Base-by-base conservation (phyloP, 2,888 invertebrate species). In the Cataglyphis albicans region DNA sequence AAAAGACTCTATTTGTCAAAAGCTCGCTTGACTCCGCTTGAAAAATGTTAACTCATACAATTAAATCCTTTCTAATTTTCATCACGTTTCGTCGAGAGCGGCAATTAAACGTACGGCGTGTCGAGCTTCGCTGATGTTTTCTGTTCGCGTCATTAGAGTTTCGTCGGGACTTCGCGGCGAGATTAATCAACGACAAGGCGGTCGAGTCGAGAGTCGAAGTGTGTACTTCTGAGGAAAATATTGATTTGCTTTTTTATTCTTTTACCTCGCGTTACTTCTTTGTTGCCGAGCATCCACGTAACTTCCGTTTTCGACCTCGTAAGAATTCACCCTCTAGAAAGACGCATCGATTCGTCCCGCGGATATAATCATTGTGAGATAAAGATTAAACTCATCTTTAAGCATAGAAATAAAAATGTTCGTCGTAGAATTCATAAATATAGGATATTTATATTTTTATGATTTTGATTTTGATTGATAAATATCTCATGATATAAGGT, bases 251-350 rank as follows among this genome's bases (percentile, higher is more conserved):
- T 18, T 44, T 25, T 72, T 44, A 21, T 29, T 21, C 38, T 32
- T 15, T 25, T 55, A 29, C 44, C 59, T 48, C 6, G 9, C 44
- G 70, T 38, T 38, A 32, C 25, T 72, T 72, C 55, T 21, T 55
- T 25, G 0, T n/a, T 0, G 29, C 25, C 38, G 29, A 61, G 9
- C 6, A 32, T 21, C 61, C 44, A 59, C 59, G 61, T 59, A 35
- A 80, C 25, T 80, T 80, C 61, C 80, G 80, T 57, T 80, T 72
- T 44, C 44, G 59, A 59, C 7, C 29, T 12, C 18, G 59, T n/a
- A 29, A n/a, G 25, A 29, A 41, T 15, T 64, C 25, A 25, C 35
- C 12, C 21, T 25, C 32, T 12, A 6, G 57, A 44, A 38, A 65
- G 65, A 75, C 29, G 25, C 38, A n/a, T 29, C 52, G 38, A 52